Conservation (phyloP, 2,888 invertebrate species). For the Arctia plantaginis region DNA sequence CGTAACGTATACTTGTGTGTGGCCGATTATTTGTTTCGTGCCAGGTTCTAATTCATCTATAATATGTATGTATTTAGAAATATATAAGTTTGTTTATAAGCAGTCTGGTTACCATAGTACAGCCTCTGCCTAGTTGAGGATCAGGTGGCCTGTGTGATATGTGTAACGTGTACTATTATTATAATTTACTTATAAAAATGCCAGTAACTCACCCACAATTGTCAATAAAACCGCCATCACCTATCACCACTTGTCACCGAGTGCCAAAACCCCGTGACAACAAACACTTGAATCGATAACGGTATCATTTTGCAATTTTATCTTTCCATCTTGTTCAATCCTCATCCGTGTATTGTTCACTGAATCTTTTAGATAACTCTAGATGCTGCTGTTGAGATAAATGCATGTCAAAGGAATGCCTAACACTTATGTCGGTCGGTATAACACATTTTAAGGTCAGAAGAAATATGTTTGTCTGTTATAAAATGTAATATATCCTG, state of each 20-base stretch:
- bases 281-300: constrained; percentile 27
- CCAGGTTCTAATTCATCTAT: no score
- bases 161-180: no score
- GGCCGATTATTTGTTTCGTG: no score
- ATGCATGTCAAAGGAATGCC: background rate
- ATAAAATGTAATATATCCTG: no score
- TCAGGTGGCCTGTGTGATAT: no score
- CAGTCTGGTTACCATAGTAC: no score
- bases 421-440: background rate
- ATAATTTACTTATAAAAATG: background rate
- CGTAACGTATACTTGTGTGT: no score
- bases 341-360: background rate
- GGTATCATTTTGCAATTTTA: constrained; percentile 37
- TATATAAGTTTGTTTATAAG: no score
- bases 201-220: constrained; percentile 62
- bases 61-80: no score
- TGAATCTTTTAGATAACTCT: constrained; percentile 30
- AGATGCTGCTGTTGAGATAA: constrained; percentile 15
- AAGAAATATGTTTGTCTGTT: background rate
- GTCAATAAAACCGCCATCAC: constrained; percentile 67
- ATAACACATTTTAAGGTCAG: background rate
- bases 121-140: no score
- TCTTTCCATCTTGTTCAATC: constrained; percentile 34
- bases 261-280: constrained; percentile 48
- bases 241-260: constrained; percentile 34